Evolutionary conservation across 2,113 vertebrate species (phyloP).

Genomic region (Caloenas nicobarica): DNA sequence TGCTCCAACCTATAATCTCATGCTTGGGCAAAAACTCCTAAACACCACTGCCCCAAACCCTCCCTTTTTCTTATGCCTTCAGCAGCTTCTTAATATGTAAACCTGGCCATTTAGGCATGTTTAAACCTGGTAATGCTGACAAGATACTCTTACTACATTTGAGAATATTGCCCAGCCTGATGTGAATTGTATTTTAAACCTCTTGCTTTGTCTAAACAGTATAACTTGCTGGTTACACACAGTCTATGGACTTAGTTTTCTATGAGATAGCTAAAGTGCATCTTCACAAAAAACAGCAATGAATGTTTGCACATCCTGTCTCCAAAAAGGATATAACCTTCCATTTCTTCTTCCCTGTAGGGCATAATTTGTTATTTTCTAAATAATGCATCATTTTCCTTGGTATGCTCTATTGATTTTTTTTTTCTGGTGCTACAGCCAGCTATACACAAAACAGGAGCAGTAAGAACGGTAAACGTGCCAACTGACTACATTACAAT

Average conservation of each 20-base stretch:
- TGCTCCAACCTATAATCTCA: neutral
- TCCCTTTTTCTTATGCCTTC: neutral
- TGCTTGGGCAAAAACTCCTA: neutral
- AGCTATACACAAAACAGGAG: neutral
- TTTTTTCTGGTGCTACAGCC: conserved; percentile 79
- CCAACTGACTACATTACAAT: neutral
- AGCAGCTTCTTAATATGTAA: neutral
- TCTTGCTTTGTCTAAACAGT: neutral
- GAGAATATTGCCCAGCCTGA: neutral
- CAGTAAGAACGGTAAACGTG: neutral
- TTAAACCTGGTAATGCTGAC: neutral
- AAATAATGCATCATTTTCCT: conserved; percentile 83
- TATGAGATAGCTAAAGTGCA: neutral
- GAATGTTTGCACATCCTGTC: neutral
- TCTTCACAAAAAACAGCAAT: neutral
- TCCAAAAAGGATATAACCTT: conserved; percentile 70
- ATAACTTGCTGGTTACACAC: neutral
- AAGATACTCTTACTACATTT: neutral
- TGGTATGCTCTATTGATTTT: conserved; percentile 80
- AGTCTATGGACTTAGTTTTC: neutral
- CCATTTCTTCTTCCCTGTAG: conserved; percentile 82
- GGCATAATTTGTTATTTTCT: conserved; percentile 81
- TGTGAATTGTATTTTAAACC: neutral
- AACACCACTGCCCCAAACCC: accelerated
- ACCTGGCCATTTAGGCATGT: neutral